Evolutionary conservation across 2,888 invertebrate genomes (phyloP).

Genomic region (Oligia strigilis): DNA sequence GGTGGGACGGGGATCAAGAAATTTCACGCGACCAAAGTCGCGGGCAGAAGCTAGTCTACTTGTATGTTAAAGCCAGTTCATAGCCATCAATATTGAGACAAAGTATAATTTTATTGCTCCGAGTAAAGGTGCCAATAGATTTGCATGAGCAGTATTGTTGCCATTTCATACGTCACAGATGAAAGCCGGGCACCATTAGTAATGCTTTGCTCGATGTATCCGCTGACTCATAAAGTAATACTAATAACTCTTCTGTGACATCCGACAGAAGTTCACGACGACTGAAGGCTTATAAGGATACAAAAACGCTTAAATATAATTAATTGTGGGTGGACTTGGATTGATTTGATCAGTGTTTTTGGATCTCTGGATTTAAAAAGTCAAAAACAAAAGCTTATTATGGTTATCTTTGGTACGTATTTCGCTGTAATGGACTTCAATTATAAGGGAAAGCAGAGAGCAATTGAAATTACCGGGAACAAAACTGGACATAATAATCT

Average conservation of each 20-base stretch:
- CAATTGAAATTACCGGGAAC: not conserved
- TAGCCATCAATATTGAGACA: constrained; percentile 36
- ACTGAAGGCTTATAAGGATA: constrained; percentile 46
- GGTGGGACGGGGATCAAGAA: not conserved
- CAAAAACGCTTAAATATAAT: constrained; percentile 49
- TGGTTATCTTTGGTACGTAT: not conserved
- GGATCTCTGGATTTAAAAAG: constrained; percentile 27
- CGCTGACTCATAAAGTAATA: constrained; percentile 51
- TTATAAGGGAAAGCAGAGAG: not conserved
- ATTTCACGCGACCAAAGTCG: not conserved
- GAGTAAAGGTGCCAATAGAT: constrained; percentile 50
- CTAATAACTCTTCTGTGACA: constrained; percentile 55
- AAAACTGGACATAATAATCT: not conserved
- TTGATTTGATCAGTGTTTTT: constrained; percentile 50
- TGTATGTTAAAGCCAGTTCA: constrained; percentile 12
- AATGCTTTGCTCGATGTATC: constrained; percentile 47
- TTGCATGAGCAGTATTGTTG: constrained; percentile 50
- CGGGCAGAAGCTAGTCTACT: not conserved
- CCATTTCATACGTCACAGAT: constrained; percentile 52
- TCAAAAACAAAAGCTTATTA: not conserved
- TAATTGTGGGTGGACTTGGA: constrained; percentile 57
- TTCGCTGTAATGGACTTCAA: not conserved
- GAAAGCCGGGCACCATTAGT: constrained; percentile 53
- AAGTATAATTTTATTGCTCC: constrained; percentile 50
- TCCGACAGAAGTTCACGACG: constrained; percentile 48